A percentile compares a stretch with the other conserved stretches of the same genome.
Evolutionary conservation across 2,113 vertebrate genomes (phyloP).

Genomic region (Micronycteris hirsuta): DNA sequence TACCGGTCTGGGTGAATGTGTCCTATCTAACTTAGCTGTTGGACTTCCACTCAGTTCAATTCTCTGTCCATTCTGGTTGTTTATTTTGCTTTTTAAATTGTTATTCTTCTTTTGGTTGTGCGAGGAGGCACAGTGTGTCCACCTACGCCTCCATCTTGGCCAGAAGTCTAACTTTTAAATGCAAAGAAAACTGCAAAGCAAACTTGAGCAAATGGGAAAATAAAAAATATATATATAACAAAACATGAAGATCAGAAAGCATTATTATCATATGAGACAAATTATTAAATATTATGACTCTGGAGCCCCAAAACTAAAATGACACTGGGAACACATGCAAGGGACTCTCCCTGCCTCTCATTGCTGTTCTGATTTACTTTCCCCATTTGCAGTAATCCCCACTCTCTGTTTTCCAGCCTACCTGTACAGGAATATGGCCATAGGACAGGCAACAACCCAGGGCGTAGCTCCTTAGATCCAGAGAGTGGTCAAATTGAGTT

Average conservation of each 20-base stretch:
- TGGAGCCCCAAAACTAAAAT: not conserved
- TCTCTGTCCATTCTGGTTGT: too few relatives aligned
- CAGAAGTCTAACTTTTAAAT: conserved; percentile 25
- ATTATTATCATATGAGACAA: not conserved
- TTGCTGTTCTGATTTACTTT: not conserved
- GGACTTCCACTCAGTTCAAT: too few relatives aligned
- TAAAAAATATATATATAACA: not conserved
- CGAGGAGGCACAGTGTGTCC: too few relatives aligned
- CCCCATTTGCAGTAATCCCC: not conserved
- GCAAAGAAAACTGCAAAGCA: not conserved
- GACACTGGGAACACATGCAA: not conserved
- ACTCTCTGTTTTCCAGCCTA: not conserved
- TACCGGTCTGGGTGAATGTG: too few relatives aligned
- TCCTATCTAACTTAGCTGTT: too few relatives aligned
- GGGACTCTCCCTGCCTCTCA: not conserved
- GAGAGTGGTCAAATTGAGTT: not conserved
- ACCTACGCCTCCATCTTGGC: too few relatives aligned
- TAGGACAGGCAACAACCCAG: not conserved
- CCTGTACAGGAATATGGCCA: not conserved
- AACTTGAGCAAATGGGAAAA: not conserved
- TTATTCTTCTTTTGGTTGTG: too few relatives aligned
- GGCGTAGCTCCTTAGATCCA: not conserved
- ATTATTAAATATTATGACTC: not conserved
- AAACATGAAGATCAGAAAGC: not conserved
- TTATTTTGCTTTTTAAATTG: too few relatives aligned